Conservation (phyloP, 1,140 invertebrate genomes). For the Panagrolaimus sp. region DNA sequence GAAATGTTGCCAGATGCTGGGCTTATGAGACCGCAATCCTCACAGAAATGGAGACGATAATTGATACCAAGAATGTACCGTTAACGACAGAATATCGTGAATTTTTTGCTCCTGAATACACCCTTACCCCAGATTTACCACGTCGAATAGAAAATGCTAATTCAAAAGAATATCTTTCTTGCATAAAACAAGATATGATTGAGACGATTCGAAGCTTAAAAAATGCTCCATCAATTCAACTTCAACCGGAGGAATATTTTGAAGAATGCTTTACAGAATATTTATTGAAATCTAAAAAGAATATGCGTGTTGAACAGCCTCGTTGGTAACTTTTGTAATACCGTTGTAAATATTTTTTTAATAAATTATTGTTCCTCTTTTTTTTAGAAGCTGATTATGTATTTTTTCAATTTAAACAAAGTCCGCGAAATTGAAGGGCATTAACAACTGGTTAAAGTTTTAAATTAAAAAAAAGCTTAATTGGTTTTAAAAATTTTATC, state of each 20-base stretch:
- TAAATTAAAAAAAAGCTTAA: no score
- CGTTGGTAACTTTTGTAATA: no score
- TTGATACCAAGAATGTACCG: not conserved
- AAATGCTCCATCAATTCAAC: conserved; percentile 53
- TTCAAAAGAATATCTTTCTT: conserved; percentile 66
- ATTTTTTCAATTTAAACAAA: no score
- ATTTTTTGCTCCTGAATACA: conserved; percentile 90
- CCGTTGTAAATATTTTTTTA: no score
- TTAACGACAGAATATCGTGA: conserved; percentile 74
- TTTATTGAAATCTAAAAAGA: not conserved
- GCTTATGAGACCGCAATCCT: conserved; percentile 94
- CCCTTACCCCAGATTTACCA: conserved; percentile 79
- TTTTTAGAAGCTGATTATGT: no score
- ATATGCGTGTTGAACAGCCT: not conserved
- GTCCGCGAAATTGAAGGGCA: no score
- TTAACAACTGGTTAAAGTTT: no score
- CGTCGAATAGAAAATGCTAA: conserved; percentile 82
- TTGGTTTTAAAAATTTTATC: no score
- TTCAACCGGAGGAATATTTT: conserved; percentile 40
- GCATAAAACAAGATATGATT: conserved; percentile 50
- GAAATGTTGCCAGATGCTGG: conserved; percentile 97
- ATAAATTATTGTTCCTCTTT: no score
- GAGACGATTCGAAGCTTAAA: conserved; percentile 48
- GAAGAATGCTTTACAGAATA: conserved; percentile 2
- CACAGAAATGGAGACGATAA: conserved; percentile 67